Conservation (phyloP, 2,113 vertebrate genomes). For the Paramisgurnus dabryanus region DNA sequence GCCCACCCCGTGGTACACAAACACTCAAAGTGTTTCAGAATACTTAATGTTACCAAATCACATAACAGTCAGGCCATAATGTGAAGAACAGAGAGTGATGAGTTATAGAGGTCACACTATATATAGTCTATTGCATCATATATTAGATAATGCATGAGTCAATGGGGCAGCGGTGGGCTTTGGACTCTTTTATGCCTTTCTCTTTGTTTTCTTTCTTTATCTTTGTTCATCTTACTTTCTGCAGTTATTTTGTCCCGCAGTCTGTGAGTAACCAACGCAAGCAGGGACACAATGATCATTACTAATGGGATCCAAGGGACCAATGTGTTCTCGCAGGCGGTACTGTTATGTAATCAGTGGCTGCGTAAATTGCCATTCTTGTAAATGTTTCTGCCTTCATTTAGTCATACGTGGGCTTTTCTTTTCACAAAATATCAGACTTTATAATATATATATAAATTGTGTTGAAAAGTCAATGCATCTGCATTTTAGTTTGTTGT, state of each 20-base stretch:
- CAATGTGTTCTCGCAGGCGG: background rate
- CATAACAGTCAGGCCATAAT: constrained; percentile 28
- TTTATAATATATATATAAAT: background rate
- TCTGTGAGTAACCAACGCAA: background rate
- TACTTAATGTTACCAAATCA: constrained; percentile 24
- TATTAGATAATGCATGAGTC: constrained; percentile 44
- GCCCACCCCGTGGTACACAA: background rate
- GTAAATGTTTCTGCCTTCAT: background rate
- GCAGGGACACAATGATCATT: background rate
- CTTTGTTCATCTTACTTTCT: background rate
- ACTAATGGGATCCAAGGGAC: background rate
- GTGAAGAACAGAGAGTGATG: constrained; percentile 33
- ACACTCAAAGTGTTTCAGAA: constrained; percentile 10
- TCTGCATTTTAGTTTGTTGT: background rate
- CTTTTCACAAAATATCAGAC: background rate
- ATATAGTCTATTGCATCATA: constrained; percentile 43
- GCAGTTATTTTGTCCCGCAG: background rate
- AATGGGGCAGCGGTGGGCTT: constrained; percentile 8
- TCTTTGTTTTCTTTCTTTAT: background rate
- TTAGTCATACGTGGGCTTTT: background rate
- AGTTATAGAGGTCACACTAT: constrained; percentile 35
- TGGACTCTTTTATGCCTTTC: constrained; percentile 11
- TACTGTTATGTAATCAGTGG: constrained; percentile 31
- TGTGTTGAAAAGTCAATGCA: no score
- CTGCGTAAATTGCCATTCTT: background rate